A percentile compares a stretch with the other conserved stretches of the same genome.
Conservation (phyloP, 2,113 vertebrate species). For the Glareola pratincola region DNA sequence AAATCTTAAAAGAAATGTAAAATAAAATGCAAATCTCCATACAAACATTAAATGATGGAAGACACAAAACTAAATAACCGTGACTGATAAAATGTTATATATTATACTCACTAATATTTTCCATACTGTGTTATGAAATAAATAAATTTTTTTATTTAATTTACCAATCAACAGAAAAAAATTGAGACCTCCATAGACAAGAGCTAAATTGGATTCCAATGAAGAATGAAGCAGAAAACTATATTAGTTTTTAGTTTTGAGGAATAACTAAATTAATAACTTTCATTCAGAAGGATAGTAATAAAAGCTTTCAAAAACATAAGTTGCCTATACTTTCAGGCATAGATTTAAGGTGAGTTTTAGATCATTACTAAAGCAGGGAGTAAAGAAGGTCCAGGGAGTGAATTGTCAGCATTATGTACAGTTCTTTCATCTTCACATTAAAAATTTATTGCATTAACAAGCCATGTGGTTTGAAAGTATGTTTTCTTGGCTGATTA, state of each 20-base stretch:
- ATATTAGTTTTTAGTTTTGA: background rate
- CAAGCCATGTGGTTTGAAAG: slow-evolving; percentile 18
- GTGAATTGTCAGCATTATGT: slow-evolving; percentile 5
- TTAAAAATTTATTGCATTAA: slow-evolving; percentile 35
- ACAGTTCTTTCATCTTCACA: background rate
- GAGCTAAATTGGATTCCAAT: background rate
- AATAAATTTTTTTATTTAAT: background rate
- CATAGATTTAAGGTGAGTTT: background rate
- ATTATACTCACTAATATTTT: background rate
- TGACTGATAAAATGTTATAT: background rate
- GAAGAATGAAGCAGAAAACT: background rate
- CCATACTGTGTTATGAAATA: background rate
- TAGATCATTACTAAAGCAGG: background rate
- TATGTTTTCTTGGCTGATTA: slow-evolving; percentile 30
- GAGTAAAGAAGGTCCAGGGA: background rate
- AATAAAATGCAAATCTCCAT: background rate
- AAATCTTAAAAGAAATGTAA: background rate
- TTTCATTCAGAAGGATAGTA: background rate
- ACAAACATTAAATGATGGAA: background rate
- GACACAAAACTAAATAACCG: background rate
- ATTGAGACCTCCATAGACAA: background rate
- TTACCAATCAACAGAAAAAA: background rate
- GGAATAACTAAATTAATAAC: background rate
- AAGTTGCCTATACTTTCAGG: background rate
- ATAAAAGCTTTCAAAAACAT: background rate